Conservation (phyloP, 2,888 invertebrate genomes). For the Yponomeuta plumbellus region DNA sequence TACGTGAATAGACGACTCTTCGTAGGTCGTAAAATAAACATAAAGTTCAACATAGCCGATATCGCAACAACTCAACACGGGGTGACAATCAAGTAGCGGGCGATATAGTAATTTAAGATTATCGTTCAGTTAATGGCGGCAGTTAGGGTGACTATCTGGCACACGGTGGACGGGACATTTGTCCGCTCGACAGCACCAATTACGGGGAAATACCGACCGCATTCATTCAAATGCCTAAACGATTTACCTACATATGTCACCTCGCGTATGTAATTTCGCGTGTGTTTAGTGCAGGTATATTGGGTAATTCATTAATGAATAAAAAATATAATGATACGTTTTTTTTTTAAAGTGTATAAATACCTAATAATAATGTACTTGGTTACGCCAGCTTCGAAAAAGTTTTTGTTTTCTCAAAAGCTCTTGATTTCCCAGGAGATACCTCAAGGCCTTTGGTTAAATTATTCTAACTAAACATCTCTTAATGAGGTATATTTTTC, state of each 20-base stretch:
- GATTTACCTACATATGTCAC: slow-evolving; percentile 37
- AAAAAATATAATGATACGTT: no score
- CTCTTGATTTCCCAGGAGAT: slow-evolving; percentile 62
- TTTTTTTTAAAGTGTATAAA: no score
- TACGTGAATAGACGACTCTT: no score
- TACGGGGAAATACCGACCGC: slow-evolving; percentile 57
- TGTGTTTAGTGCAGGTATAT: slow-evolving; percentile 11
- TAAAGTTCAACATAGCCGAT: not conserved
- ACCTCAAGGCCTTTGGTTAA: slow-evolving; percentile 53
- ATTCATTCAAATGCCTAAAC: slow-evolving; percentile 53
- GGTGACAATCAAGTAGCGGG: slow-evolving; percentile 35
- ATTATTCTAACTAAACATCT: slow-evolving; percentile 66
- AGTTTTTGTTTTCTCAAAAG: slow-evolving; percentile 47
- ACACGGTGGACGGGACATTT: slow-evolving; percentile 59
- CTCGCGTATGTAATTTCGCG: not conserved
- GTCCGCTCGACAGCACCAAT: slow-evolving; percentile 67
- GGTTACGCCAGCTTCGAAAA: slow-evolving; percentile 30
- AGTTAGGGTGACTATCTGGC: slow-evolving; percentile 62
- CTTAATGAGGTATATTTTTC: slow-evolving; percentile 63
- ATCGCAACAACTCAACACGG: slow-evolving; percentile 3
- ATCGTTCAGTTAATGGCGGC: slow-evolving; percentile 57
- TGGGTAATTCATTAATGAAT: no score
- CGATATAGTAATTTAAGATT: slow-evolving; percentile 49
- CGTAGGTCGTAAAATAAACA: not conserved
- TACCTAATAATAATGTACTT: no score